Conservation (phyloP, 2,888 invertebrate species). For the Desoria tigrina region DNA sequence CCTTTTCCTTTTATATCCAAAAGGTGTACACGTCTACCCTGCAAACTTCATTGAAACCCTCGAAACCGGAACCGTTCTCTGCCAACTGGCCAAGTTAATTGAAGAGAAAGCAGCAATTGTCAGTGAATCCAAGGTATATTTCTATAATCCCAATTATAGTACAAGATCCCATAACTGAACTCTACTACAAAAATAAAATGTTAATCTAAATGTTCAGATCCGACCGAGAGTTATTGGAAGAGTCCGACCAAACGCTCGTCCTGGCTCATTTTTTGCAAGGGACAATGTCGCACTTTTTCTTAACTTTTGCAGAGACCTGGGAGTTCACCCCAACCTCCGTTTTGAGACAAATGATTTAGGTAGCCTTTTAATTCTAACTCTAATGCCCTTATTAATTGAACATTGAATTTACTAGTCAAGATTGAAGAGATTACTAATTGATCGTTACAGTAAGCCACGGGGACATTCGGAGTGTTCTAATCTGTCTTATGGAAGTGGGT, state of each 20-base stretch:
- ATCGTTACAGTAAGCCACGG: constrained; percentile 70
- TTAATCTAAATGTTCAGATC: constrained; percentile 61
- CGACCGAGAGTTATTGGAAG: constrained; percentile 72
- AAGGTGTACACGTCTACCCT: constrained; percentile 55
- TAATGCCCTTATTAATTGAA: no score
- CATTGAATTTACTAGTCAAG: neutral
- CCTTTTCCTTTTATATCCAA: neutral
- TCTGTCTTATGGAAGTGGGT: constrained; percentile 82
- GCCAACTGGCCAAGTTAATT: constrained; percentile 76
- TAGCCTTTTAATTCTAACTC: constrained; percentile 58
- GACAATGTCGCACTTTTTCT: constrained; percentile 89
- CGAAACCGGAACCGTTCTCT: constrained; percentile 81
- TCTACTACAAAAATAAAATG: no score
- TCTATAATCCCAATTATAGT: no score
- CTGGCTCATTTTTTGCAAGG: constrained; percentile 82
- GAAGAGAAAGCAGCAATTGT: constrained; percentile 73
- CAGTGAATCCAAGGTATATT: constrained; percentile 59
- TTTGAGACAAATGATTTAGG: constrained; percentile 89
- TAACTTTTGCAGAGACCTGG: constrained; percentile 78
- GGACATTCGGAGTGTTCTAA: constrained; percentile 78
- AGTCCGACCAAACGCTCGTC: constrained; percentile 79
- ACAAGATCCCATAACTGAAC: no score
- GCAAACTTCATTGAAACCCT: constrained; percentile 78
- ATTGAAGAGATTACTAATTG: constrained; percentile 14
- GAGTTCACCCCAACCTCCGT: constrained; percentile 81